Evolutionary conservation across 2,113 vertebrate species (phyloP), one percentile per base, ranked within the genome.

Genomic region (Phrynocephalus versicolor): DNA sequence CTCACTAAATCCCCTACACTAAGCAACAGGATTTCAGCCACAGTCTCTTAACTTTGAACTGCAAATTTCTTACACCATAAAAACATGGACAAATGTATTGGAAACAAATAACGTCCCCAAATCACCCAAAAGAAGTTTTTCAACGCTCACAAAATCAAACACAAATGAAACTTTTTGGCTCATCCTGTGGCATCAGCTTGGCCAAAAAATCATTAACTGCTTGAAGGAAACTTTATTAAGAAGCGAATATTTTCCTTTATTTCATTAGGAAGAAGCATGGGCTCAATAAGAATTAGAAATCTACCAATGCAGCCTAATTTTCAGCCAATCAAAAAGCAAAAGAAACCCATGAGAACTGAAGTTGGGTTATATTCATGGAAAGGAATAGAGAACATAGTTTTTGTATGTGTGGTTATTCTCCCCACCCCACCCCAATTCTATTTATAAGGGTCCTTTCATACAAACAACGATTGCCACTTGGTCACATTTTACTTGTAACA

Each of bases 401-500:
- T 90, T 93, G 89, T 41, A 88, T 88, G 83, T 90, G 89, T 37
- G 57, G 23, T 60, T 23, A 39, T 90, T 84, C 79, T 90, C 64
- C 23, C 27, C n/a, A n/a, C n/a, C 64, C 64, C 64, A 91, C 85
- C 78, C 74, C 81, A 83, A 55, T 85, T 91, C 78, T 94, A 91
- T 93, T 94, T 94, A 88, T 92, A 94, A 82, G 76, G 81, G 18
- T 90, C n/a, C 30, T 30, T 37, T 67, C 33, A 75, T n/a, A 77
- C 77, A 87, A 65, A 55, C n/a, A 87, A 83, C 84, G 89, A 69
- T 88, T 88, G 85, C 93, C 87, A 87, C 92, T 92, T 94, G 84
- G 89, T 90, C 91, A 91, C 92, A 81, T 94, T 93, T 91, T 89
- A 27, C 88, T 93, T 85, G 92, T 92, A 92, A 94, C 92, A 92